phyloP scores from a whole-genome alignment of 2,888 invertebrate genomes.

The Sarcophaga carnaria region DNA sequence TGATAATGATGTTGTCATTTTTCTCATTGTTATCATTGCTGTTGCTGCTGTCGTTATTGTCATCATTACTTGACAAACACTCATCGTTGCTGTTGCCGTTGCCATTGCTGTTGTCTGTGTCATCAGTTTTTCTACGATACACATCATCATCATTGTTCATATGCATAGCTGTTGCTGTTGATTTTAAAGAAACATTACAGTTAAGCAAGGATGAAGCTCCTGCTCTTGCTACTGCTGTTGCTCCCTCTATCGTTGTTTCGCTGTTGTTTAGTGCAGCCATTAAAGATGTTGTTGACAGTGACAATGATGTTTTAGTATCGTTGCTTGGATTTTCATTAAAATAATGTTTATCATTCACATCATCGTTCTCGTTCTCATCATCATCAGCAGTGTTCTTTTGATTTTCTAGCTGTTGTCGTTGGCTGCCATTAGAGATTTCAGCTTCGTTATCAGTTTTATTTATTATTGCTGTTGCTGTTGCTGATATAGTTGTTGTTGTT shows the following conservation, averaged over 20 bases:
- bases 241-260: constrained; percentile 37
- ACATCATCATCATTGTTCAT: constrained; percentile 61
- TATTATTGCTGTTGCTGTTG: constrained; percentile 55
- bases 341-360: constrained; percentile 48
- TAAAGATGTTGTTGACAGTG: constrained; percentile 38
- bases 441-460: constrained; percentile 71
- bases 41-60: background rate
- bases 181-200: background rate
- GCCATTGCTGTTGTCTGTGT: constrained; percentile 33
- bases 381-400: background rate
- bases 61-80: constrained; percentile 48
- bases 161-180: constrained; percentile 21
- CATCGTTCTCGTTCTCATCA: constrained; percentile 37
- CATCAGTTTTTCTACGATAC: constrained; percentile 52
- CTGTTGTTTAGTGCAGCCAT: constrained; percentile 35
- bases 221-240: constrained; percentile 21
- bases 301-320: constrained; percentile 49
- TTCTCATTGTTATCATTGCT: constrained; percentile 34
- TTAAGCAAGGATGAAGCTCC: background rate
- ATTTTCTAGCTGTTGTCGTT: constrained; percentile 53
- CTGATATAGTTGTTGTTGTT: constrained; percentile 30
- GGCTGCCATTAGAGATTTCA: constrained; percentile 23
- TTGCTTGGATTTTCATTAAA: constrained; percentile 46
- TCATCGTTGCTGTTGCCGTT: constrained; percentile 9
- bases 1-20: constrained; percentile 32